phyloP scores from a whole-genome alignment of 2,113 vertebrate species.

The Dicaeum eximium region DNA sequence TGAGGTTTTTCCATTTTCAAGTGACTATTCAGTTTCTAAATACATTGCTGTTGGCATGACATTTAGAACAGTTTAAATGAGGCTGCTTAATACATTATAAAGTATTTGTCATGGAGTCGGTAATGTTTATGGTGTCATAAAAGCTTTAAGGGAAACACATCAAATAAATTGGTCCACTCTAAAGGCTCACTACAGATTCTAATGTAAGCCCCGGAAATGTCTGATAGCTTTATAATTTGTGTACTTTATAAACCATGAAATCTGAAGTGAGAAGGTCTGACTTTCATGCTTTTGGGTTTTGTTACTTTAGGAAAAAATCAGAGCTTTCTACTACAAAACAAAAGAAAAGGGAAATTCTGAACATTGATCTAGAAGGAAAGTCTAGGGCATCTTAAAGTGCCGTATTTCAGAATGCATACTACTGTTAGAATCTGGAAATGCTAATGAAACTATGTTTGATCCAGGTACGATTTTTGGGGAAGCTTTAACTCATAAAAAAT shows the following conservation, averaged over 20 bases:
- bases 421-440: fast-evolving
- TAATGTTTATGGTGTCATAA: conserved; percentile 49
- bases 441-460: background rate
- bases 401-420: fast-evolving
- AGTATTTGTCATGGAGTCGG: conserved; percentile 21
- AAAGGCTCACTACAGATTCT: background rate
- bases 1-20: background rate
- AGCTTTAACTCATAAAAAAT: background rate
- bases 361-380: background rate
- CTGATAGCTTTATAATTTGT: conserved; percentile 29
- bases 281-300: background rate
- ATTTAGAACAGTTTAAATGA: background rate
- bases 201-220: background rate
- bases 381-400: background rate
- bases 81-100: conserved; percentile 15
- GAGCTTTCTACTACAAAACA: background rate
- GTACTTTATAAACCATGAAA: conserved; percentile 1
- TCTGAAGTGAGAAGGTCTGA: background rate
- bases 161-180: conserved; percentile 29
- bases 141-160: conserved; percentile 31
- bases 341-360: background rate
- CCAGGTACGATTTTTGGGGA: background rate
- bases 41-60: background rate
- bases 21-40: background rate
- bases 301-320: background rate